These are phyloP conservation scores for Tetrao urogallus DNA, from an alignment of 2,113 vertebrate species.

Conservation along the genomic window DNA sequence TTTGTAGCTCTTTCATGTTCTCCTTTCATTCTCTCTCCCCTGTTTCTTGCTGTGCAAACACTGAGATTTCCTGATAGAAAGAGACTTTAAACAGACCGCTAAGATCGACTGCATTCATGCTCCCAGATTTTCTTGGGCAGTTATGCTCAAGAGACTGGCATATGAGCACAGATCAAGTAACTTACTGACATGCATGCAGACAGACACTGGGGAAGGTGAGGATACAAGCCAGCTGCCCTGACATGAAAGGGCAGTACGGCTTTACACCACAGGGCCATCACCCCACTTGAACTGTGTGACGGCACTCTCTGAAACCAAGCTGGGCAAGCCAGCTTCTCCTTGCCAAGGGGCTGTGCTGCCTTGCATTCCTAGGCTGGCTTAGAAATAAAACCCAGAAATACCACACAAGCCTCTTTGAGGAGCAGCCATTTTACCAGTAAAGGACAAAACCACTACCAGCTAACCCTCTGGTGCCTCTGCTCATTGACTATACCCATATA, in stretches of 20 bases:
- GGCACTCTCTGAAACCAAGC: background rate
- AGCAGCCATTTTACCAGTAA: background rate
- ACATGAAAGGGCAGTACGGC: constrained; percentile 30
- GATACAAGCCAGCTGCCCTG: constrained; percentile 29
- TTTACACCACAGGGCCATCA: constrained; percentile 6
- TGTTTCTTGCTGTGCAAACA: constrained; percentile 45
- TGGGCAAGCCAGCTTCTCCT: background rate
- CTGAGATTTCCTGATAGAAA: constrained; percentile 24
- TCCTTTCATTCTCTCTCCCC: constrained; percentile 16
- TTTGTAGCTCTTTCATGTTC: constrained; percentile 42
- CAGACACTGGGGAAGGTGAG: background rate
- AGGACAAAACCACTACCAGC: background rate
- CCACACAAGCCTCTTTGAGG: background rate
- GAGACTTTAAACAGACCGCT: constrained; percentile 19
- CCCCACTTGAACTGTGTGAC: background rate
- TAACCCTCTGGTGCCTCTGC: background rate
- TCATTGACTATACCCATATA: background rate
- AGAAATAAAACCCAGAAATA: background rate
- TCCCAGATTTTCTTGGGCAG: constrained; percentile 46
- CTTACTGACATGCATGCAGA: constrained; percentile 14
- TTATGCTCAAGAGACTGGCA: constrained; percentile 37
- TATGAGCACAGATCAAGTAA: constrained; percentile 26
- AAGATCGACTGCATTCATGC: constrained; percentile 23
- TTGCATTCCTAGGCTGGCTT: background rate
- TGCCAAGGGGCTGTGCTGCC: background rate